phyloP scores from a whole-genome alignment of 2,797 vertebrate species.

The Eulemur rubriventer region DNA sequence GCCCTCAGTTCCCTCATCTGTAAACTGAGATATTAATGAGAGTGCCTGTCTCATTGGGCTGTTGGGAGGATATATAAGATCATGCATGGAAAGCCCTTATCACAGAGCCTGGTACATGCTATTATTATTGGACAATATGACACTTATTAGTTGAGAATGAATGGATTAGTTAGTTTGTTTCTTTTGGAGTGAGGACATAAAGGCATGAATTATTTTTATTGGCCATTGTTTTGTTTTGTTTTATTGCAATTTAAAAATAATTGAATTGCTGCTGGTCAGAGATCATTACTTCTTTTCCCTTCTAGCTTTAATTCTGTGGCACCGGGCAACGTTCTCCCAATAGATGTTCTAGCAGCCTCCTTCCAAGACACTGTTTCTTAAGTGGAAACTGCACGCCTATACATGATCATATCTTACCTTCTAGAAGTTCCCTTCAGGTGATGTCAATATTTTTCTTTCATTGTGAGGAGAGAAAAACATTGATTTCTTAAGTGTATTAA shows the following conservation, averaged over 20 bases:
- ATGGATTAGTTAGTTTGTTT: slow-evolving; percentile 41
- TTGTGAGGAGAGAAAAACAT: slow-evolving; percentile 13
- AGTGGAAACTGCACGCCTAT: not conserved
- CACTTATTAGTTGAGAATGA: not conserved
- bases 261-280: not conserved
- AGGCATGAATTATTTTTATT: not conserved
- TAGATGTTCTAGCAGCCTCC: not conserved
- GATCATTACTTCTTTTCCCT: not conserved
- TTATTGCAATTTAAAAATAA: slow-evolving; percentile 26
- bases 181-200: not conserved
- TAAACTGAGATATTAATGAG: not conserved
- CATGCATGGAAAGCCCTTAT: not conserved
- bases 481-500: slow-evolving; percentile 19
- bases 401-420: not conserved
- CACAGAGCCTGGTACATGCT: not conserved
- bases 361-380: not conserved
- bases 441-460: slow-evolving; percentile 56
- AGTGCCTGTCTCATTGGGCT: not conserved
- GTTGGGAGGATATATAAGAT: not conserved
- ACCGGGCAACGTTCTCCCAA: not conserved
- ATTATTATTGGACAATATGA: not conserved
- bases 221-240: not conserved
- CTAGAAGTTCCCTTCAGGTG: slow-evolving; percentile 46
- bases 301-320: not conserved
- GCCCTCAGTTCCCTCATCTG: not conserved